Evolutionary conservation across 2,888 invertebrate species (phyloP).

Genomic region (Aporophyla lueneburgensis): DNA sequence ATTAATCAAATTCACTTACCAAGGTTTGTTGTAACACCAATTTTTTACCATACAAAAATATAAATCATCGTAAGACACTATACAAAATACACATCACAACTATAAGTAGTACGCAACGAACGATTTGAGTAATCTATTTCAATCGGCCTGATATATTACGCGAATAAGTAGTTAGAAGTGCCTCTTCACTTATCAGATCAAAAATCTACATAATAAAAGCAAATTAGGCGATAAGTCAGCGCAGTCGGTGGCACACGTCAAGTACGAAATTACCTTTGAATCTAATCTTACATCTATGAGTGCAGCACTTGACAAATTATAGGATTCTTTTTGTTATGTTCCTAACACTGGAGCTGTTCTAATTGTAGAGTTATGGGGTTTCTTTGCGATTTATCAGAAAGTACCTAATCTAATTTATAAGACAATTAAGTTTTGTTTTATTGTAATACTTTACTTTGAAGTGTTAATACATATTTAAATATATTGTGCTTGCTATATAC

Average conservation of each 20-base stretch:
- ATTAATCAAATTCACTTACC: neutral
- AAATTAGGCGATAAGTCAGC: slow-evolving; percentile 87
- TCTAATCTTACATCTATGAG: slow-evolving; percentile 81
- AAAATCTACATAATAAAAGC: slow-evolving; percentile 78
- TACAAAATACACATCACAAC: neutral
- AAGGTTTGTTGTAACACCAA: neutral
- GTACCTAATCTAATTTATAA: neutral
- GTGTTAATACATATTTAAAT: neutral
- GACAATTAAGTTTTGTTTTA: neutral
- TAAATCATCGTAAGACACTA: neutral
- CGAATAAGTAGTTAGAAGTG: slow-evolving; percentile 71
- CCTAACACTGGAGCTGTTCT: slow-evolving; percentile 16
- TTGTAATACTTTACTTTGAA: neutral
- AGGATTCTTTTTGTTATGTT: slow-evolving; percentile 56
- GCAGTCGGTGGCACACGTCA: slow-evolving; percentile 80
- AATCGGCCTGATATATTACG: slow-evolving; percentile 45
- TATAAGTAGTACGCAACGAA: slow-evolving; percentile 20
- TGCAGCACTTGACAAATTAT: slow-evolving; percentile 69
- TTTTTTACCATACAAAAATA: neutral
- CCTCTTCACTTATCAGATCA: slow-evolving; percentile 82
- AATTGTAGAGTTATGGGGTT: slow-evolving; percentile 21
- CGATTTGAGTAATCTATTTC: slow-evolving; percentile 42
- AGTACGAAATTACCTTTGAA: slow-evolving; percentile 82
- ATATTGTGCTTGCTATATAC: neutral
- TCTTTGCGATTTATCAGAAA: neutral